phyloP scores from a whole-genome alignment of 1,140 invertebrate species.

The Orchesella cincta region DNA sequence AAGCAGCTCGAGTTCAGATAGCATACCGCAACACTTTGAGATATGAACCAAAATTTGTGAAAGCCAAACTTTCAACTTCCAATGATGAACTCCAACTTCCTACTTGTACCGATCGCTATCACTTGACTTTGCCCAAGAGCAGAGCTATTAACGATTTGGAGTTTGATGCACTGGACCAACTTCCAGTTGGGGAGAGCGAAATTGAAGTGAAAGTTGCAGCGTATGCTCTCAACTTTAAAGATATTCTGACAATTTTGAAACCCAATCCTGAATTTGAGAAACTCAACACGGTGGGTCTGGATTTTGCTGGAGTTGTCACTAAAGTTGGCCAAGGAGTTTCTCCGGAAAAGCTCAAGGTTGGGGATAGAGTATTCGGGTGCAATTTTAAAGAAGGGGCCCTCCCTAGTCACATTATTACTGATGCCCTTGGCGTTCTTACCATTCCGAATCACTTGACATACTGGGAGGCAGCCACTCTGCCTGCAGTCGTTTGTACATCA shows the following conservation, averaged over 20 bases:
- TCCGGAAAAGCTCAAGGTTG: not conserved
- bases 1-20: not conserved
- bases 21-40: not conserved
- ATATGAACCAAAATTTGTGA: conserved; percentile 16
- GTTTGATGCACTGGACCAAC: not conserved
- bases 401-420: conserved; percentile 29
- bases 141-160: not conserved
- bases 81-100: not conserved
- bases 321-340: not conserved
- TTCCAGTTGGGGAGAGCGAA: not conserved
- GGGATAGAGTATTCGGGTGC: conserved; percentile 34
- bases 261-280: conserved; percentile 5
- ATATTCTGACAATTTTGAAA: conserved; percentile 8
- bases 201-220: conserved; percentile 31
- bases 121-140: not conserved
- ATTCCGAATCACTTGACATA: conserved; percentile 30
- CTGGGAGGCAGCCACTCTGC: conserved; percentile 31
- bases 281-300: conserved; percentile 17
- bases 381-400: not conserved
- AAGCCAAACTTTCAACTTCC: not conserved
- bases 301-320: conserved; percentile 27
- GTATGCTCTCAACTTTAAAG: conserved; percentile 30
- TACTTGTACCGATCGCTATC: not conserved
- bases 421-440: not conserved
- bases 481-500: conserved; percentile 24